Conservation (phyloP, 92 coral and sea anemone species). For the Phenganax marumi region DNA sequence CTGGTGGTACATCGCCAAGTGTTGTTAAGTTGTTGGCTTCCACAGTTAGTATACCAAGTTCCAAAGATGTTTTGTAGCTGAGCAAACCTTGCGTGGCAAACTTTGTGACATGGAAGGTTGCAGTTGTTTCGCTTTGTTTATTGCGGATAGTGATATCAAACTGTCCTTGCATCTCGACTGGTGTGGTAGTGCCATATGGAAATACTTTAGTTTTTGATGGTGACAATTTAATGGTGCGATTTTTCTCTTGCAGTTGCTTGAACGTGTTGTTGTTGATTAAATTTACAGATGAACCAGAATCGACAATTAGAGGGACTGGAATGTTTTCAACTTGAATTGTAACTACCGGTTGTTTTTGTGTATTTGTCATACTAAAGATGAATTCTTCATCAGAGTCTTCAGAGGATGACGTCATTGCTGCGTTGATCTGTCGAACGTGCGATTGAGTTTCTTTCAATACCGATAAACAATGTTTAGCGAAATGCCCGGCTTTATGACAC, state of each 20-base stretch:
- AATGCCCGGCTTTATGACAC: constrained; percentile 1
- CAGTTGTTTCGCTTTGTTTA: background rate
- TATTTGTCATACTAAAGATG: background rate
- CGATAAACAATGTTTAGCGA: background rate
- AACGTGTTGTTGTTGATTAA: too few species aligned
- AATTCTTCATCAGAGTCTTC: constrained; percentile 17
- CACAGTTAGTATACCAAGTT: too few species aligned
- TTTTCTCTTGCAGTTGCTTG: background rate
- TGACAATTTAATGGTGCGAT: background rate
- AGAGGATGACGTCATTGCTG: background rate
- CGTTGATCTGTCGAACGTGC: constrained; percentile 5
- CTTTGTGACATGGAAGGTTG: background rate
- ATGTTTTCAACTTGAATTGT: background rate
- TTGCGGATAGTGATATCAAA: constrained; percentile 7
- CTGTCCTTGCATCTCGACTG: constrained; percentile 39
- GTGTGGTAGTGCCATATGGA: constrained; percentile 38
- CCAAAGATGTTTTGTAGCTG: too few species aligned
- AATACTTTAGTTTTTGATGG: background rate
- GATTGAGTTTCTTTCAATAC: background rate
- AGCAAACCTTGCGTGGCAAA: background rate
- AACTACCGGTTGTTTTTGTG: background rate
- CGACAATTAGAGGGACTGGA: too few species aligned
- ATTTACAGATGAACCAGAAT: too few species aligned
- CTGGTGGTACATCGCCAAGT: background rate
- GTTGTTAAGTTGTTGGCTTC: background rate